Percentiles rank a stretch among this genome's conserved stretches.
These are phyloP conservation scores for Drosophila heteroneura DNA, from an alignment of 2,888 invertebrate species.

Conservation along the genomic window DNA sequence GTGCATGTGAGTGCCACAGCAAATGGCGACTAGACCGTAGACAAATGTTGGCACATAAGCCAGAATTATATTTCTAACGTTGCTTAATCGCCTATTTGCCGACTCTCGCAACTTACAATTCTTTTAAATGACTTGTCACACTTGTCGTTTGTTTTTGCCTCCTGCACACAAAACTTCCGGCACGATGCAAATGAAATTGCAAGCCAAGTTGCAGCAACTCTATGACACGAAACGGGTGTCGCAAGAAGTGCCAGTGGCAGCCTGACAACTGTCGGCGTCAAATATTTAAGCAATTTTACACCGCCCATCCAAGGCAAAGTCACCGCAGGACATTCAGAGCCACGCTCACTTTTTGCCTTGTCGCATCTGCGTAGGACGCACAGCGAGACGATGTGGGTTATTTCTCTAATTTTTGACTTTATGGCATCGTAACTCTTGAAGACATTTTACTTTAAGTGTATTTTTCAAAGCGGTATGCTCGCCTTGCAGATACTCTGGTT, in stretches of 20 bases:
- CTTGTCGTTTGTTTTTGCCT: constrained; percentile 26
- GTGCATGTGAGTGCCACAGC: constrained; percentile 54
- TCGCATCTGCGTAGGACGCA: neutral
- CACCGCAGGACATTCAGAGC: constrained; percentile 17
- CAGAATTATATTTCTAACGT: constrained; percentile 61
- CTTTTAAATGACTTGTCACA: constrained; percentile 65
- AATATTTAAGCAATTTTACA: constrained; percentile 56
- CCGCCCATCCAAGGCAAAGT: constrained; percentile 25
- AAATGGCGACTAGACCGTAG: constrained; percentile 5
- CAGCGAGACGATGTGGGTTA: constrained; percentile 1
- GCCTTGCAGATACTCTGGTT: neutral
- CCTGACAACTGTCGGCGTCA: constrained; percentile 55
- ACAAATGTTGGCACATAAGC: constrained; percentile 52
- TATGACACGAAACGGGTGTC: constrained; percentile 7
- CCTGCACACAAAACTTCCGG: constrained; percentile 35
- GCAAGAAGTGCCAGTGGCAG: constrained; percentile 32
- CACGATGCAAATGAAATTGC: constrained; percentile 43
- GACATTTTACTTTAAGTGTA: neutral
- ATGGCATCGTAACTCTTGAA: constrained; percentile 19
- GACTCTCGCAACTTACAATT: constrained; percentile 56
- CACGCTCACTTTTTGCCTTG: constrained; percentile 7
- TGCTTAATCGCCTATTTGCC: constrained; percentile 22
- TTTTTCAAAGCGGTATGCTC: neutral
- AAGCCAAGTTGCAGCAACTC: constrained; percentile 25
- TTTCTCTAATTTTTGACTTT: constrained; percentile 21